A percentile compares a stretch with the other conserved stretches of the same genome.
phyloP scores from a whole-genome alignment of 2,888 invertebrate genomes.

The Ormyrus pomaceus region DNA sequence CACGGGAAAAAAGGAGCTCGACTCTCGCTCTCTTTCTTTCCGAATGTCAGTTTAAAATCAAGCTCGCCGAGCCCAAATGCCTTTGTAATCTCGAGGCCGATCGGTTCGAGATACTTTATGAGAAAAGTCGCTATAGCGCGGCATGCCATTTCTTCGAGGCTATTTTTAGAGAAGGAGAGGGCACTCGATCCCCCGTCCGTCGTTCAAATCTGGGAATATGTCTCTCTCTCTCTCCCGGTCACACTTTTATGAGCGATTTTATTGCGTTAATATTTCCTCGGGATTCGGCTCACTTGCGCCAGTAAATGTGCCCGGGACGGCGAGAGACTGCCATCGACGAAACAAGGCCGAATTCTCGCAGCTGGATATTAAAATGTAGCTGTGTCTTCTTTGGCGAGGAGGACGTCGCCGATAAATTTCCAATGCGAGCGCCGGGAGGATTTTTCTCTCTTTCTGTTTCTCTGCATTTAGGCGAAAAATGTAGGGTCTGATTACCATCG shows the following conservation, averaged over 20 bases:
- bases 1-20: neutral
- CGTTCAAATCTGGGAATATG: slow-evolving; percentile 43
- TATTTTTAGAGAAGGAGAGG: slow-evolving; percentile 33
- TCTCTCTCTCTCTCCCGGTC: slow-evolving; percentile 10
- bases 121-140: slow-evolving; percentile 61
- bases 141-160: slow-evolving; percentile 50
- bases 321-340: slow-evolving; percentile 16
- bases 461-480: too few species aligned
- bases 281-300: slow-evolving; percentile 22
- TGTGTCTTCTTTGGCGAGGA: slow-evolving; percentile 26
- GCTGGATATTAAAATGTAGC: slow-evolving; percentile 16
- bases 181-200: slow-evolving; percentile 12
- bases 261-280: slow-evolving; percentile 53
- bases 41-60: slow-evolving; percentile 48
- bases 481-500: slow-evolving; percentile 68
- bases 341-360: slow-evolving; percentile 3
- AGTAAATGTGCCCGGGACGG: slow-evolving; percentile 17
- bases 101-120: slow-evolving; percentile 60
- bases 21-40: neutral
- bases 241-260: slow-evolving; percentile 52
- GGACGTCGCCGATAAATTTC: slow-evolving; percentile 66
- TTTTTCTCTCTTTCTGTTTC: too few species aligned
- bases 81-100: slow-evolving; percentile 51
- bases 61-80: slow-evolving; percentile 27
- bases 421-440: slow-evolving; percentile 60